phyloP scores from a whole-genome alignment of 2,888 invertebrate species.

The Andrena dorsata region DNA sequence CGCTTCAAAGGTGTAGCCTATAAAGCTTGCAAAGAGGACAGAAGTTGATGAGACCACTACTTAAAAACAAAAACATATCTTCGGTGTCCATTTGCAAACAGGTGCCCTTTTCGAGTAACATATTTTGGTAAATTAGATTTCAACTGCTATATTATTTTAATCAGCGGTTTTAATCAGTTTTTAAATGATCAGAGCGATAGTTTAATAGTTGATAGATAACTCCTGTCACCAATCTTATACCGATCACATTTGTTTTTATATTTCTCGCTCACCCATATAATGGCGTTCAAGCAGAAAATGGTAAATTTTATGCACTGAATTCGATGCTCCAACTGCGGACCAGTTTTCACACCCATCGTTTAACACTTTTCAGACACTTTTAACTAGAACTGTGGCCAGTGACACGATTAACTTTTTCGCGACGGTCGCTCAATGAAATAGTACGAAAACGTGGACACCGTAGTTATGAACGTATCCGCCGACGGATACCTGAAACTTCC shows the following conservation, averaged over 20 bases:
- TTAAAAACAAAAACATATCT: too few species aligned
- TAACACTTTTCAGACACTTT: background rate
- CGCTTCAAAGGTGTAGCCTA: too few species aligned
- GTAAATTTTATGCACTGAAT: constrained; percentile 93
- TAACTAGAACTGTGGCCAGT: background rate
- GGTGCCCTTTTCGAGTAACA: background rate
- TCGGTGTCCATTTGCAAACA: too few species aligned
- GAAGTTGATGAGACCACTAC: background rate
- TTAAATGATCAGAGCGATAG: too few species aligned
- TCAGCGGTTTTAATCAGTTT: too few species aligned
- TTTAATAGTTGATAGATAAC: too few species aligned
- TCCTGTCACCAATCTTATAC: background rate
- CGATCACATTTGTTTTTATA: background rate
- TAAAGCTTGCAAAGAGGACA: background rate
- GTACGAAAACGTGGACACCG: constrained; percentile 36
- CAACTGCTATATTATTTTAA: background rate
- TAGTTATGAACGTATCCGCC: constrained; percentile 45
- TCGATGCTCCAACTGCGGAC: constrained; percentile 89
- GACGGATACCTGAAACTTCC: constrained; percentile 47
- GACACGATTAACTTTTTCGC: constrained; percentile 7
- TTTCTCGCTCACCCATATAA: constrained; percentile 90
- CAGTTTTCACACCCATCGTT: constrained; percentile 78
- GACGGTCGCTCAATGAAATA: constrained; percentile 22
- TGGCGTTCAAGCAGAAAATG: constrained; percentile 92
- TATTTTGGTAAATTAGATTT: too few species aligned